phyloP scores from a whole-genome alignment of 2,888 invertebrate species.

The Drosophila neoperkinsi region DNA sequence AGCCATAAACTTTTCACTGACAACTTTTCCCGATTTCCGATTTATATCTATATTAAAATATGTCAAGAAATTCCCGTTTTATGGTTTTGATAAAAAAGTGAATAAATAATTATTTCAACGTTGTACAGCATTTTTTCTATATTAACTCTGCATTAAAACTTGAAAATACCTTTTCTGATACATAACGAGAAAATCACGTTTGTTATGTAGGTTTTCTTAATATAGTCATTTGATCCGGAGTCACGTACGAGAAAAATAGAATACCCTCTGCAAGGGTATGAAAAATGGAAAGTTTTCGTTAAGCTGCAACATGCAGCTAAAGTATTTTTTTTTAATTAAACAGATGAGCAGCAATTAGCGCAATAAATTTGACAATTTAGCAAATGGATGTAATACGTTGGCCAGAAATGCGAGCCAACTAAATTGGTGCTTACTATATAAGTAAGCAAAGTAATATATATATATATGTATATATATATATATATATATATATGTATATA shows the following conservation, averaged over 20 bases:
- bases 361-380: constrained; percentile 79
- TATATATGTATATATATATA: background rate
- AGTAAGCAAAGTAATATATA: background rate
- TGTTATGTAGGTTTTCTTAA: background rate
- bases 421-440: constrained; percentile 16
- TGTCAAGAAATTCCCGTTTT: background rate
- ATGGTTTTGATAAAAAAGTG: background rate
- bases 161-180: background rate
- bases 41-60: background rate
- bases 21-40: background rate
- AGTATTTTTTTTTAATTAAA: constrained; percentile 79
- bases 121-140: background rate
- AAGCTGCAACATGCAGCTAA: constrained; percentile 49
- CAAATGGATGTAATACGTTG: constrained; percentile 53
- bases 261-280: background rate
- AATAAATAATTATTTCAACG: background rate
- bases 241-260: background rate
- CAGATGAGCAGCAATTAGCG: constrained; percentile 79
- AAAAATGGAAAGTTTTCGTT: constrained; percentile 51
- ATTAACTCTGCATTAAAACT: background rate
- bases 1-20: background rate
- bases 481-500: constrained; percentile 22
- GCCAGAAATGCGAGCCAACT: constrained; percentile 41
- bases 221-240: background rate
- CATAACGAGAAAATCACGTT: background rate